Percentiles rank a stretch among this genome's conserved stretches.
Conservation (phyloP, 2,113 vertebrate genomes). For the Forbesichthys agassizii region DNA sequence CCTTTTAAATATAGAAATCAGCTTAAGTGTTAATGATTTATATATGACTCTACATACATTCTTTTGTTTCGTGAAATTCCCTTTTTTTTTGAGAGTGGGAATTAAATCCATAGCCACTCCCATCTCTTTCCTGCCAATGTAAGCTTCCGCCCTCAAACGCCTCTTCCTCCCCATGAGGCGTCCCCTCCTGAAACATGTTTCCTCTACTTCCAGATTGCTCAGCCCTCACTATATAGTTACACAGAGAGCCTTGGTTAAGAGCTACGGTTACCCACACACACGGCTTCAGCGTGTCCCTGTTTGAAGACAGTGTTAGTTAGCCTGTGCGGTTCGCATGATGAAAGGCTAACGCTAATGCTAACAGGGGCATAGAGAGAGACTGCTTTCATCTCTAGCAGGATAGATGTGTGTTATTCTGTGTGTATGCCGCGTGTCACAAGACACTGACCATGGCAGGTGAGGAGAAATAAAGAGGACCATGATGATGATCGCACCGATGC, state of each 20-base stretch:
- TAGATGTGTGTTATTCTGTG: conserved; percentile 25
- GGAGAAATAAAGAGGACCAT: background rate
- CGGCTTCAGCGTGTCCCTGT: too few relatives aligned
- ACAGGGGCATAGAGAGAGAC: background rate
- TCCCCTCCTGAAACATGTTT: too few relatives aligned
- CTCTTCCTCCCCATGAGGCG: background rate
- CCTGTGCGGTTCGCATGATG: too few relatives aligned
- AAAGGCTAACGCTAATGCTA: too few relatives aligned
- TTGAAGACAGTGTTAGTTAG: too few relatives aligned
- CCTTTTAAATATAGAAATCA: conserved; percentile 73
- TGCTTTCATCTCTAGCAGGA: conserved; percentile 12
- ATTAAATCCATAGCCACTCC: conserved; percentile 38
- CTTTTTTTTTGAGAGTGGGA: conserved; percentile 58
- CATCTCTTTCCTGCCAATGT: background rate
- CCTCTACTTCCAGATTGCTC: too few relatives aligned
- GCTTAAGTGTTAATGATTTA: conserved; percentile 68
- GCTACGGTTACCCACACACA: too few relatives aligned
- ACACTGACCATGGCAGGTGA: too few relatives aligned
- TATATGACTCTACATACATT: conserved; percentile 77
- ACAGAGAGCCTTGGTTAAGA: too few relatives aligned
- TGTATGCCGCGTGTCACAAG: conserved; percentile 15
- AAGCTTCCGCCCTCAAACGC: background rate
- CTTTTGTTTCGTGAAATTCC: conserved; percentile 63
- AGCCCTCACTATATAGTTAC: too few relatives aligned
- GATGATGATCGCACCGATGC: conserved; percentile 28